Conservation (phyloP, 2,888 invertebrate genomes). For the Tromatobia lineatoria region DNA sequence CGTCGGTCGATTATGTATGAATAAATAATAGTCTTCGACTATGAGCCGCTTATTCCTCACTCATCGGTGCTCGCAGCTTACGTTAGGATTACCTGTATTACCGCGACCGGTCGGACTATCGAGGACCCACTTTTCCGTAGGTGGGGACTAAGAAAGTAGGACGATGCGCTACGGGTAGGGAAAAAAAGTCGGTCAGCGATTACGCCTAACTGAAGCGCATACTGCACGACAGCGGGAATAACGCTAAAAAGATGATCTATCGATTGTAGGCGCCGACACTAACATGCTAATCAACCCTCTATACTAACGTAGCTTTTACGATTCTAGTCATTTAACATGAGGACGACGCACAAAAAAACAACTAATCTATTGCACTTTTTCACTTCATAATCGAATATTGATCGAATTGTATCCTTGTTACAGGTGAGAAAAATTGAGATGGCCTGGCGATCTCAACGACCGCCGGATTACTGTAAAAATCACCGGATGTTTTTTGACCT, state of each 20-base stretch:
- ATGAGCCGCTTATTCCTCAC: not conserved
- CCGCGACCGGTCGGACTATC: slow-evolving; percentile 49
- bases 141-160: slow-evolving; percentile 68
- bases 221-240: not conserved
- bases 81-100: slow-evolving; percentile 18
- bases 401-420: no score
- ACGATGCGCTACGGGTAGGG: slow-evolving; percentile 55
- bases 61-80: not conserved
- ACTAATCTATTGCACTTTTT: not conserved
- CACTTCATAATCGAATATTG: not conserved
- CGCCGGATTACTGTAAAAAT: no score
- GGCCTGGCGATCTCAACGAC: no score
- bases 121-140: slow-evolving; percentile 46
- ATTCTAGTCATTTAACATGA: not conserved
- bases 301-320: not conserved
- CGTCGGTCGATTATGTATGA: slow-evolving; percentile 36
- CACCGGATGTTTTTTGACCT: no score
- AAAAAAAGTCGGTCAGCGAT: slow-evolving; percentile 66
- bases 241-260: slow-evolving; percentile 30
- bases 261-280: not conserved
- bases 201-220: slow-evolving; percentile 39
- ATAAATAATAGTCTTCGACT: slow-evolving; percentile 33
- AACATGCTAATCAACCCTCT: slow-evolving; percentile 1
- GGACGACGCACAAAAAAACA: not conserved
- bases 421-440: no score